Conservation (phyloP, 2,888 invertebrate genomes). For the Cosmorhoe ocellata region DNA sequence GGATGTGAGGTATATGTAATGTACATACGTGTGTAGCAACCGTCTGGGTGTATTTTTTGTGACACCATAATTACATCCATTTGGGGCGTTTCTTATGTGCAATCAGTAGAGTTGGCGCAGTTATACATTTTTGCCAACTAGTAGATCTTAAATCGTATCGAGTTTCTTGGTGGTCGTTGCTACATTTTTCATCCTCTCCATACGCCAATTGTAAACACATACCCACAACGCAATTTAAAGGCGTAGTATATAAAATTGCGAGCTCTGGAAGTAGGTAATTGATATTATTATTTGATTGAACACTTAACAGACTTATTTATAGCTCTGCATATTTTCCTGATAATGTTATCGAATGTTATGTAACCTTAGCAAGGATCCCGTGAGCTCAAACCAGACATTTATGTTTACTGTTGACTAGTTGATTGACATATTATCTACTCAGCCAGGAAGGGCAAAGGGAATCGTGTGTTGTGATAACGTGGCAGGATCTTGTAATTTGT, state of each 20-base stretch:
- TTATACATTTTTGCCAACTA: not conserved
- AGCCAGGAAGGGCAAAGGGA: conserved; percentile 13
- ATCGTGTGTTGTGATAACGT: not conserved
- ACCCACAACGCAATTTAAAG: not conserved
- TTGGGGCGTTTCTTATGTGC: not conserved
- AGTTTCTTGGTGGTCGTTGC: too few relatives aligned
- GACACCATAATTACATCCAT: not conserved
- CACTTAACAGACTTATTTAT: not conserved
- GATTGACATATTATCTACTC: not conserved
- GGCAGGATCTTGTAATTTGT: conserved; percentile 6
- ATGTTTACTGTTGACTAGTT: conserved; percentile 4
- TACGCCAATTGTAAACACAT: too few relatives aligned
- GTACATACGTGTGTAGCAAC: too few relatives aligned
- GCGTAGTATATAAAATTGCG: conserved; percentile 6
- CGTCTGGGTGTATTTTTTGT: conserved; percentile 11
- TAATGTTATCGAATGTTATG: not conserved
- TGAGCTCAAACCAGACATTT: not conserved
- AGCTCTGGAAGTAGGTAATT: not conserved
- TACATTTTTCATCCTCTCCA: too few relatives aligned
- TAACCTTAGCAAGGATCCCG: not conserved
- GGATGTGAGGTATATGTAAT: too few relatives aligned
- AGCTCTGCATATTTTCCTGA: not conserved
- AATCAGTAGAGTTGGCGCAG: not conserved
- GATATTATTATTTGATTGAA: conserved; percentile 7
- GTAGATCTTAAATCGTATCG: too few relatives aligned